Conservation (phyloP, 2,113 vertebrate species). For the Stigmatopora argus region DNA sequence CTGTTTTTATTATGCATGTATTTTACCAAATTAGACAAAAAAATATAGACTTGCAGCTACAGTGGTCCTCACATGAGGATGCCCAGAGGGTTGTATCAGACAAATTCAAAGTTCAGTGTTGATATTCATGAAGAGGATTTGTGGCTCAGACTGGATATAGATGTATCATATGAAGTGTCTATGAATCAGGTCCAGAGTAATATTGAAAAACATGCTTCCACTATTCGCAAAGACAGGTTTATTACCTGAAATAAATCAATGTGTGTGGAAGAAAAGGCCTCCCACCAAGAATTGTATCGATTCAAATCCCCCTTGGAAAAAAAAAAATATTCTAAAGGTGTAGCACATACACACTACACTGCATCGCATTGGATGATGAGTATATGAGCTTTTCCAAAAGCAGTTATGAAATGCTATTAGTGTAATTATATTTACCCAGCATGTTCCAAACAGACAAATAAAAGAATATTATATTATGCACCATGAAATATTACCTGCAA, state of each 20-base stretch:
- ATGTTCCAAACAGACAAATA: no score
- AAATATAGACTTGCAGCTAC: neutral
- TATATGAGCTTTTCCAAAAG: neutral
- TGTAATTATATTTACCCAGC: neutral
- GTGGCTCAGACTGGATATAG: neutral
- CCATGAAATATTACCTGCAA: no score
- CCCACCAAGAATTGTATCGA: neutral
- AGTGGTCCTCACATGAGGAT: neutral
- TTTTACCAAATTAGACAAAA: neutral
- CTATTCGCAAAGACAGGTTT: constrained; percentile 8
- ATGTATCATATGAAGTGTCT: neutral
- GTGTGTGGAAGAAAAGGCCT: neutral
- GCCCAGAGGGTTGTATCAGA: neutral
- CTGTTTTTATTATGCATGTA: neutral
- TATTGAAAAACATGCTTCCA: constrained; percentile 7
- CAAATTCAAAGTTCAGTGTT: neutral
- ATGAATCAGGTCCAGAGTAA: constrained; percentile 1
- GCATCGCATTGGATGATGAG: neutral
- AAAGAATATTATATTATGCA: neutral
- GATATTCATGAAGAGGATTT: neutral
- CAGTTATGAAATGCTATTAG: neutral
- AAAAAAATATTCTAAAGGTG: neutral
- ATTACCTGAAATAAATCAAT: constrained; percentile 9
- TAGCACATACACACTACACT: neutral
- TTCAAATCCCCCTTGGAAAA: neutral